Evolutionary conservation across 2,113 vertebrate species (phyloP).

Genomic region (Hydrolagus affinis): DNA sequence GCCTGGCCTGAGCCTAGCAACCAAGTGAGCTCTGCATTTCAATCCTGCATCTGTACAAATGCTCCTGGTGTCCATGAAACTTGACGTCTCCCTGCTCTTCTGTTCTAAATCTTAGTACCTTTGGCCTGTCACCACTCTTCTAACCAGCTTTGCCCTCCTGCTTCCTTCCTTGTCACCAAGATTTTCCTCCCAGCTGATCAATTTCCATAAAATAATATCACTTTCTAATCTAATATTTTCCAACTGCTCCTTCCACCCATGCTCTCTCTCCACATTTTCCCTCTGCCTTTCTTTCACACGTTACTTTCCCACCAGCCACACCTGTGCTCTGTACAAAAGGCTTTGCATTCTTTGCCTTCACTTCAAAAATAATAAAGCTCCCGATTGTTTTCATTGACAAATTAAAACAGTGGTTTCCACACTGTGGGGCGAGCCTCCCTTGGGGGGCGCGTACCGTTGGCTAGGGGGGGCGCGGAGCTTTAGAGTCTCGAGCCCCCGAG

Average conservation of each 20-base stretch:
- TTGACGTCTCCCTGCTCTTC: no score
- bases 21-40: no score
- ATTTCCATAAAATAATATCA: background rate
- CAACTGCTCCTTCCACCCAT: background rate
- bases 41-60: no score
- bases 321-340: slow-evolving; percentile 16
- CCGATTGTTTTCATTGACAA: slow-evolving; percentile 20
- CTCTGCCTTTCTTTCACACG: slow-evolving; percentile 8
- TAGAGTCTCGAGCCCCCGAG: no score
- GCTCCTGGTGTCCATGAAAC: no score
- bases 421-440: no score
- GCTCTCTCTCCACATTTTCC: background rate
- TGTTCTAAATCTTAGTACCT: background rate
- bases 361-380: slow-evolving; percentile 16
- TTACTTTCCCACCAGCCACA: slow-evolving; percentile 21
- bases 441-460: no score
- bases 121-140: no score
- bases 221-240: background rate
- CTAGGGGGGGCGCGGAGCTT: no score
- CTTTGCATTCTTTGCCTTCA: slow-evolving; percentile 23
- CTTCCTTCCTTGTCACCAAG: background rate
- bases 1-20: no score
- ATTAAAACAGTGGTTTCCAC: no score
- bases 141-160: background rate
- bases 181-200: background rate